Conservation (phyloP, 2,888 invertebrate genomes). For the Bhutanitis thaidina region DNA sequence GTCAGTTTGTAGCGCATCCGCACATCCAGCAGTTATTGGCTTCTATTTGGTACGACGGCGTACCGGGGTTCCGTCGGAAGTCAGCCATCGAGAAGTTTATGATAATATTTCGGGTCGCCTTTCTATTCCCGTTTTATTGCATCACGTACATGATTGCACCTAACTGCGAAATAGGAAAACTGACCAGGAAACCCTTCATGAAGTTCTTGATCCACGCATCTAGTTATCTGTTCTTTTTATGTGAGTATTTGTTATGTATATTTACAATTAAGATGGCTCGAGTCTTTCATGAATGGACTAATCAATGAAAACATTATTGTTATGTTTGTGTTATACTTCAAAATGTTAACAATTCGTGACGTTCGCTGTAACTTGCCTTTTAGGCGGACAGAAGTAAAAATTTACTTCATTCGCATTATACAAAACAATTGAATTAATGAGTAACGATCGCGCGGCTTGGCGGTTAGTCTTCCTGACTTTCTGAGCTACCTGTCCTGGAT, state of each 20-base stretch:
- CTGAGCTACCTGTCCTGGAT: too few relatives aligned
- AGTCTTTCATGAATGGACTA: too few relatives aligned
- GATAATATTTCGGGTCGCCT: constrained; percentile 86
- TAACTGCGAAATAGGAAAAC: constrained; percentile 86
- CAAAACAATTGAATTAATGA: too few relatives aligned
- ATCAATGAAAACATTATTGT: too few relatives aligned
- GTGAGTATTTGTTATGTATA: constrained; percentile 86
- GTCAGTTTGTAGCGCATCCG: constrained; percentile 95
- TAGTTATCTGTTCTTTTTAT: constrained; percentile 94
- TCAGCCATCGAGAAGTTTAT: constrained; percentile 85
- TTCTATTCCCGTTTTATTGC: constrained; percentile 94
- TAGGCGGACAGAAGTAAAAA: too few relatives aligned
- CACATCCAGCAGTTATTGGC: constrained; percentile 96
- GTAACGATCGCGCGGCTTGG: too few relatives aligned
- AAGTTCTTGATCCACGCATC: constrained; percentile 97
- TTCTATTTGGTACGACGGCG: constrained; percentile 96
- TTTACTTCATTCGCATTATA: too few relatives aligned
- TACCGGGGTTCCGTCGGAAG: constrained; percentile 95
- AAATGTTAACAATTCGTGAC: too few relatives aligned
- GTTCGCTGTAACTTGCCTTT: too few relatives aligned
- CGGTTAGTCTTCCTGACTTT: too few relatives aligned
- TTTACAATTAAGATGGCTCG: too few relatives aligned
- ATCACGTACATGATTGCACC: constrained; percentile 92
- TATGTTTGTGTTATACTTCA: too few relatives aligned
- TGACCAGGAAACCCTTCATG: constrained; percentile 97